Conservation (phyloP, 2,113 vertebrate species). For the Mesocricetus auratus region DNA sequence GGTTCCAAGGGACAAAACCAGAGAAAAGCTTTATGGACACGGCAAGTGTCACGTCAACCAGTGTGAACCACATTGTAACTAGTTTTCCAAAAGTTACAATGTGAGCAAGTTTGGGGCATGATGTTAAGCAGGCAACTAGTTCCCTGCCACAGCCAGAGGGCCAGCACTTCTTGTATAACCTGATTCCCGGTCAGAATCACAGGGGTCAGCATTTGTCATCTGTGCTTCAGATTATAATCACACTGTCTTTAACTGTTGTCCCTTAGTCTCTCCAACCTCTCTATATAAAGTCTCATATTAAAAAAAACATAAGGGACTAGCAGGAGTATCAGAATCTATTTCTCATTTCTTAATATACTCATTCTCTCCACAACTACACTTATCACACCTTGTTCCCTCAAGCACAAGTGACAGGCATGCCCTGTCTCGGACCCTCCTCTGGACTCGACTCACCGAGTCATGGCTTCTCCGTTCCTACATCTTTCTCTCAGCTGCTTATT, state of each 20-base stretch:
- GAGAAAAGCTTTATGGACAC: not conserved
- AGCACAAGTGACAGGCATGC: not conserved
- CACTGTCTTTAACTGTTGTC: not conserved
- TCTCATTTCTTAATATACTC: not conserved
- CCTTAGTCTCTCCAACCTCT: not conserved
- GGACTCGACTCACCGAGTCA: not conserved
- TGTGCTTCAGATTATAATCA: not conserved
- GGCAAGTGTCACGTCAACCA: not conserved
- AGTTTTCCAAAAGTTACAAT: not conserved
- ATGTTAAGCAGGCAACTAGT: not conserved
- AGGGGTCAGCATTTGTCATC: not conserved
- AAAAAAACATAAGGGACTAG: not conserved
- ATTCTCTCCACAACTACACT: not conserved
- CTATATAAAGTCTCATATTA: not conserved
- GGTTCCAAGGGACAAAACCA: not conserved
- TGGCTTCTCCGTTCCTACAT: not conserved
- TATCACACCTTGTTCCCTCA: not conserved
- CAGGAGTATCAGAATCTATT: not conserved
- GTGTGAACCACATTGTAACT: not conserved
- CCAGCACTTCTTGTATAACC: not conserved
- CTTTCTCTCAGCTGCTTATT: conserved; percentile 11
- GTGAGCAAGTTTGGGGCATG: not conserved
- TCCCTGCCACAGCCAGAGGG: not conserved
- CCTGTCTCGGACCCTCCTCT: not conserved
- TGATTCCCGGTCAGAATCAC: not conserved